These are phyloP conservation scores for Hetaerina titia DNA, from an alignment of 2,888 invertebrate species.

Conservation along the genomic window DNA sequence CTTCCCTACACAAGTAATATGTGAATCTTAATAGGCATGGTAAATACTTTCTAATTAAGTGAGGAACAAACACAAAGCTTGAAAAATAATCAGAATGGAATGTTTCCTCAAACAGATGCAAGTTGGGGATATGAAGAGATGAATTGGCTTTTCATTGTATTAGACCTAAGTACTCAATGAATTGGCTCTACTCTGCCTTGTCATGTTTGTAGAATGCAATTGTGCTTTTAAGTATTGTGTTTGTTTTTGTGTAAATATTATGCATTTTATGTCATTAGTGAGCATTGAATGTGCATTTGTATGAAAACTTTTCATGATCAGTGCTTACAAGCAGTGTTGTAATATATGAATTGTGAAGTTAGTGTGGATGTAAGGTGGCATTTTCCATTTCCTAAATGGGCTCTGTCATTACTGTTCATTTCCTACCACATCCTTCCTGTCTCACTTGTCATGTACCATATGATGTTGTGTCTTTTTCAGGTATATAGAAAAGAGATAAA, in stretches of 20 bases:
- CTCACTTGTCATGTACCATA: neutral
- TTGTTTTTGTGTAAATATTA: conserved; percentile 62
- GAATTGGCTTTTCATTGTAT: conserved; percentile 62
- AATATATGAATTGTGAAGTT: conserved; percentile 30
- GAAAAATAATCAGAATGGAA: conserved; percentile 63
- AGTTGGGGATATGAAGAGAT: conserved; percentile 59
- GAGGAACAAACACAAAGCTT: conserved; percentile 58
- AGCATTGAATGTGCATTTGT: conserved; percentile 67
- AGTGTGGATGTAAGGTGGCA: conserved; percentile 13
- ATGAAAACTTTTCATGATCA: conserved; percentile 63
- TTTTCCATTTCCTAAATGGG: neutral
- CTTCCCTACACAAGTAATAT: conserved; percentile 36
- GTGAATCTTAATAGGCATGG: conserved; percentile 54
- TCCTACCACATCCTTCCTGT: neutral
- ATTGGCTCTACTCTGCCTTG: conserved; percentile 63
- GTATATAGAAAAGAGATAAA: neutral
- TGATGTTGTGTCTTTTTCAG: neutral
- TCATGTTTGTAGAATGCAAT: conserved; percentile 59
- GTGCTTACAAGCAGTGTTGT: conserved; percentile 59
- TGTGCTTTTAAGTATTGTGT: conserved; percentile 62
- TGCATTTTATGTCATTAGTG: conserved; percentile 64
- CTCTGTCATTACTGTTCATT: conserved; percentile 30
- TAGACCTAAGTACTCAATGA: conserved; percentile 50
- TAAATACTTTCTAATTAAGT: conserved; percentile 29
- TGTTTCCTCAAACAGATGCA: conserved; percentile 66